phyloP scores from a whole-genome alignment of 2,113 vertebrate genomes.

The Empidonax traillii region DNA sequence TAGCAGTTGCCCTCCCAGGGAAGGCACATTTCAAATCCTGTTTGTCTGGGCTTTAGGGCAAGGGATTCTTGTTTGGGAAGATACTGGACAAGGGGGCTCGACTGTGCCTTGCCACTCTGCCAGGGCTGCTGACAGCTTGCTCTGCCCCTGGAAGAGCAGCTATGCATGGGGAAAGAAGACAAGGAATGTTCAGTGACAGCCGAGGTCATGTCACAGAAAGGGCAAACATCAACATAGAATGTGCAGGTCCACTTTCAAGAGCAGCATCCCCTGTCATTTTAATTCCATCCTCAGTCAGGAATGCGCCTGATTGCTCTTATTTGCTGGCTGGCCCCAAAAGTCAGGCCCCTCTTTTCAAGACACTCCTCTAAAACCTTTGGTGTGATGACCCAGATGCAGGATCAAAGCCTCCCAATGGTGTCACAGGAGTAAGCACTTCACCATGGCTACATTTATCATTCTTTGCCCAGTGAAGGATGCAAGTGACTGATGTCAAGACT shows the following conservation, averaged over 20 bases:
- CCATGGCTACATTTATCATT: not conserved
- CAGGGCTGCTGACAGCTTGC: not conserved
- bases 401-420: not conserved
- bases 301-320: not conserved
- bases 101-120: not conserved
- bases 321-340: not conserved
- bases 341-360: not conserved
- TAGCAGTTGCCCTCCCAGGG: not conserved
- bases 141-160: not conserved
- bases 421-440: not conserved
- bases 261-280: not conserved
- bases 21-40: not conserved
- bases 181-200: not conserved
- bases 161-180: not conserved
- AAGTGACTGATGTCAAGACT: not conserved
- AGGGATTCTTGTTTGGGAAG: not conserved
- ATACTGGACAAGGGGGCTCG: not conserved
- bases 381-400: not conserved
- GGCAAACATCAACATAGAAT: not conserved
- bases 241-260: not conserved
- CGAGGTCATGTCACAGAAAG: not conserved
- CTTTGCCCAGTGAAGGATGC: not conserved
- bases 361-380: not conserved
- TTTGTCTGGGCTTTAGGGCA: not conserved
- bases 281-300: not conserved